phyloP scores from a whole-genome alignment of 2,888 invertebrate genomes.

The Criorhina ranunculi region DNA sequence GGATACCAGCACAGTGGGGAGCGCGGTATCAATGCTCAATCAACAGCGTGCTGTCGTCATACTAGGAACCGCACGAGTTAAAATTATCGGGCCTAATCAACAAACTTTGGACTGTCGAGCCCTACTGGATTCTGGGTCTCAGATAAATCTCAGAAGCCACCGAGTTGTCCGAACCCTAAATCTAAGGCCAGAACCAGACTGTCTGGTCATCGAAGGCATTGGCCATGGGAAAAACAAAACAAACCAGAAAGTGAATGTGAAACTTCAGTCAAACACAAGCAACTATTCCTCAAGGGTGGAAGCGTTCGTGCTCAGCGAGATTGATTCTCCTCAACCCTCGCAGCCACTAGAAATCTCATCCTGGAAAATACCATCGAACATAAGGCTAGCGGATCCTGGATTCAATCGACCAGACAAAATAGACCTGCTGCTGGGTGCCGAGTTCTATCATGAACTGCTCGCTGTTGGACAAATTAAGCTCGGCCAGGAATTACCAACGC shows the following conservation, averaged over 20 bases:
- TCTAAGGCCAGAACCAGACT: background rate
- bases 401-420: no score
- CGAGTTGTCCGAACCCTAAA: background rate
- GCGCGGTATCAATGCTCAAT: no score
- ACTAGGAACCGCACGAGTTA: background rate
- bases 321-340: no score
- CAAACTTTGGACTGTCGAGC: background rate
- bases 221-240: background rate
- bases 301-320: background rate
- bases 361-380: background rate
- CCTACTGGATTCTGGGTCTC: background rate
- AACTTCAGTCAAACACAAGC: no score
- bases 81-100: slow-evolving; percentile 5
- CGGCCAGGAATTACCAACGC: no score
- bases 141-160: background rate
- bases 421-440: no score
- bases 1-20: no score
- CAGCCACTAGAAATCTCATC: no score
- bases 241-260: no score
- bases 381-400: background rate
- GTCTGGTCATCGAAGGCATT: background rate
- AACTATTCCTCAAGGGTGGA: background rate
- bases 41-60: background rate
- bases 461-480: no score
- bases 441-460: no score